Conservation (phyloP, 1,140 invertebrate genomes). For the Homarus americanus region DNA sequence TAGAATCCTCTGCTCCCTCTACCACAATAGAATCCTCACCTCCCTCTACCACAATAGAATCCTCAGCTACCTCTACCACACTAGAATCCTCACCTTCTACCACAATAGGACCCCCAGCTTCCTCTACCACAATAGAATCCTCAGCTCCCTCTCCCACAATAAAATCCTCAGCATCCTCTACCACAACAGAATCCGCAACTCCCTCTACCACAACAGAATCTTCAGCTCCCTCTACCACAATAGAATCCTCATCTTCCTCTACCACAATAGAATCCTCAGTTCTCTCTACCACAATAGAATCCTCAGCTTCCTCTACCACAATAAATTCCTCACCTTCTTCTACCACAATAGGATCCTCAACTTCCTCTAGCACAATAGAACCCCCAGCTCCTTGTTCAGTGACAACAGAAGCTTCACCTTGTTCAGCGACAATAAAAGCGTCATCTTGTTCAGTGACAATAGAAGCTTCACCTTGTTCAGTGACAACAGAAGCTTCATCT, state of each 20-base stretch:
- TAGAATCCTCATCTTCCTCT: neutral
- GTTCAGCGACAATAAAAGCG: too few species aligned
- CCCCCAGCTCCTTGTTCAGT: slow-evolving; percentile 3
- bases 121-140: neutral
- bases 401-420: too few species aligned
- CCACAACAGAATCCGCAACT: neutral
- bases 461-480: too few species aligned
- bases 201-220: neutral
- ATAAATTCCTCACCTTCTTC: neutral
- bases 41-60: neutral
- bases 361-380: neutral
- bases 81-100: neutral
- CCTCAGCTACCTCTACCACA: neutral
- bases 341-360: neutral
- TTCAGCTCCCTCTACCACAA: too few species aligned
- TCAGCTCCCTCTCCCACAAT: neutral
- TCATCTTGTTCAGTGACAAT: too few species aligned
- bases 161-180: neutral
- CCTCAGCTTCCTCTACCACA: neutral
- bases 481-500: too few species aligned
- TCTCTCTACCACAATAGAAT: neutral
- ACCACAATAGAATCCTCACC: neutral
- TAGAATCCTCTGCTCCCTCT: neutral
- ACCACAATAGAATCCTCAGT: neutral
- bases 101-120: neutral